Evolutionary conservation across 1,140 invertebrate species (phyloP).

Genomic region (Asbolus verrucosus): DNA sequence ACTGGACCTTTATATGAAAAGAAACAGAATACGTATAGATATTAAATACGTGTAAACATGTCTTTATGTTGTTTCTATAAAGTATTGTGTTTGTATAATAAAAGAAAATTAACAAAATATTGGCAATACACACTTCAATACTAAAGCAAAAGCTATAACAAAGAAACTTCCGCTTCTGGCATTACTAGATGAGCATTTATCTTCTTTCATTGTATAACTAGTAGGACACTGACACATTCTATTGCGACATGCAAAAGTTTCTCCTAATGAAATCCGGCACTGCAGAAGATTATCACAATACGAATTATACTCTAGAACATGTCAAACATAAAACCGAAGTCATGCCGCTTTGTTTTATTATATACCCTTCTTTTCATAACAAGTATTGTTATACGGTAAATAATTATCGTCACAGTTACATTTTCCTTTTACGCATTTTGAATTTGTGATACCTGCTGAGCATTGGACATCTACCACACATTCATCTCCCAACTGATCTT

Average conservation of each 20-base stretch:
- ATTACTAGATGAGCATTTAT: constrained; percentile 7
- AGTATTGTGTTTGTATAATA: constrained; percentile 44
- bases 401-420: constrained; percentile 6
- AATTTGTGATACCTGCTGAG: neutral
- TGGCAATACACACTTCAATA: constrained; percentile 15
- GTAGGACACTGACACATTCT: constrained; percentile 30
- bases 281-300: constrained; percentile 18
- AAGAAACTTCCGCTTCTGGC: constrained; percentile 4
- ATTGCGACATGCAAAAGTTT: constrained; percentile 17
- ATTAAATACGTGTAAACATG: constrained; percentile 45
- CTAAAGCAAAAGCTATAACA: neutral
- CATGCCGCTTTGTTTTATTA: no score
- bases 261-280: constrained; percentile 18
- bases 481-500: neutral
- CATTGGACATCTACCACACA: constrained; percentile 11
- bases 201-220: neutral
- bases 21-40: constrained; percentile 35
- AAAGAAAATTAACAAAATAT: constrained; percentile 38
- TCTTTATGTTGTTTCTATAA: constrained; percentile 46
- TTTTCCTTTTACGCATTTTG: neutral
- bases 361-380: constrained; percentile 16
- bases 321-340: no score
- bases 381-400: neutral
- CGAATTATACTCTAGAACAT: constrained; percentile 6
- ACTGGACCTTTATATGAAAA: constrained; percentile 40